phyloP scores from a whole-genome alignment of 2,797 vertebrate species.

The Heterohyrax brucei region DNA sequence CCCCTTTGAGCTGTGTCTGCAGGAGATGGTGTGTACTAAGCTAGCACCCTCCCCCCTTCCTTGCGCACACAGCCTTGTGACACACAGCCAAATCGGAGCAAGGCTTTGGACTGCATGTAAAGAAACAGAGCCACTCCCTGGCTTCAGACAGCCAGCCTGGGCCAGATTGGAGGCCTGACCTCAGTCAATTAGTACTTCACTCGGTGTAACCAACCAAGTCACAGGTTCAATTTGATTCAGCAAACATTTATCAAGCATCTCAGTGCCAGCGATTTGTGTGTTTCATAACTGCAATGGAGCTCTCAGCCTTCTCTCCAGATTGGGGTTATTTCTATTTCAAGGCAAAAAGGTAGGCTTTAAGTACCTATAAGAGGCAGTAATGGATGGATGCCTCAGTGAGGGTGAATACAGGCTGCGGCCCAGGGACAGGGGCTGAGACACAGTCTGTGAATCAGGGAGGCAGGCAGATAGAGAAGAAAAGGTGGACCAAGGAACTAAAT shows the following conservation, averaged over 20 bases:
- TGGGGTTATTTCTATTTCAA: constrained; percentile 81
- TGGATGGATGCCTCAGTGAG: constrained; percentile 49
- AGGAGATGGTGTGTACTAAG: not conserved
- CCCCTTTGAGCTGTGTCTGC: not conserved
- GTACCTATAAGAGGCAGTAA: constrained; percentile 73
- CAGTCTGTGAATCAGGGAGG: not conserved
- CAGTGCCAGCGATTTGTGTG: constrained; percentile 68
- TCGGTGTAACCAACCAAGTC: constrained; percentile 77
- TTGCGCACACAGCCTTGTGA: not conserved
- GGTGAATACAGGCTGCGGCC: not conserved
- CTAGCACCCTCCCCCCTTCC: too few species aligned
- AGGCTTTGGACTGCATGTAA: not conserved
- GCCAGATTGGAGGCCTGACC: constrained; percentile 66
- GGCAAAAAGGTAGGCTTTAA: constrained; percentile 78
- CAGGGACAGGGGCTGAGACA: not conserved
- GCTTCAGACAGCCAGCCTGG: not conserved
- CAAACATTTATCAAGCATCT: constrained; percentile 81
- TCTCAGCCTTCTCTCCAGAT: constrained; percentile 77
- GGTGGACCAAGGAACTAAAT: not conserved
- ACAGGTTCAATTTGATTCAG: constrained; percentile 79
- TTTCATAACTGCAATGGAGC: constrained; percentile 69
- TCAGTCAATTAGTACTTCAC: constrained; percentile 79
- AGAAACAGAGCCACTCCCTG: not conserved
- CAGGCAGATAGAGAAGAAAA: constrained; percentile 2
- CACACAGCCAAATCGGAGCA: not conserved